Conservation (phyloP, 2,113 vertebrate genomes). For the Nycticorax nycticorax region DNA sequence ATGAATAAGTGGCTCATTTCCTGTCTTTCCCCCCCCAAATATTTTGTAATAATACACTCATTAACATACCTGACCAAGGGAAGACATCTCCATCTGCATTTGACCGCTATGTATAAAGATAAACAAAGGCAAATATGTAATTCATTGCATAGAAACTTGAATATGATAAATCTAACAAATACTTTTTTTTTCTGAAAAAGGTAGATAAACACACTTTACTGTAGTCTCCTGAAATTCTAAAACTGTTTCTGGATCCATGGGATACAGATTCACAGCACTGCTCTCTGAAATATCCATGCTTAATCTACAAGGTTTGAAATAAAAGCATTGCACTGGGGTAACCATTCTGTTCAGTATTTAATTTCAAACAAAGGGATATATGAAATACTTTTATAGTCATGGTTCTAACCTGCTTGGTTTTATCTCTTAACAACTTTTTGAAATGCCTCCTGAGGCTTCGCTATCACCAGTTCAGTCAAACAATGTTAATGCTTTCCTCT, state of each 20-base stretch:
- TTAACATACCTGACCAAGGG: conserved; percentile 80
- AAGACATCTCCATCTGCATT: conserved; percentile 77
- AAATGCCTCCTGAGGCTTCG: neutral
- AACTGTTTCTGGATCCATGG: conserved; percentile 70
- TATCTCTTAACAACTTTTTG: neutral
- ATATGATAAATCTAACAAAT: neutral
- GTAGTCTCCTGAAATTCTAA: conserved; percentile 63
- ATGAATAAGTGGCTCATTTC: neutral
- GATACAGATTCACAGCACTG: conserved; percentile 78
- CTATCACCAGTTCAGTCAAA: neutral
- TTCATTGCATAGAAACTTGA: neutral
- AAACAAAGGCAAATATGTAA: conserved; percentile 4
- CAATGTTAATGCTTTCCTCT: neutral
- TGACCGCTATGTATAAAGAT: conserved; percentile 75
- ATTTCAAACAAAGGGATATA: neutral
- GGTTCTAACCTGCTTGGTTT: neutral
- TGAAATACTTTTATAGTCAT: neutral
- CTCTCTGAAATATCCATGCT: conserved; percentile 72
- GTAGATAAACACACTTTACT: conserved; percentile 64
- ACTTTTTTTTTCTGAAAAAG: neutral
- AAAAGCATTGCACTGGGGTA: neutral
- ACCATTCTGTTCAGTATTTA: neutral
- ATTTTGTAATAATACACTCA: neutral
- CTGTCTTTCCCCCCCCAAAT: neutral
- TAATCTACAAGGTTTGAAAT: conserved; percentile 67